Percentiles rank a stretch among this genome's conserved stretches.
Evolutionary conservation across 2,113 vertebrate species (phyloP).

Genomic region (Oreochromis niloticus): DNA sequence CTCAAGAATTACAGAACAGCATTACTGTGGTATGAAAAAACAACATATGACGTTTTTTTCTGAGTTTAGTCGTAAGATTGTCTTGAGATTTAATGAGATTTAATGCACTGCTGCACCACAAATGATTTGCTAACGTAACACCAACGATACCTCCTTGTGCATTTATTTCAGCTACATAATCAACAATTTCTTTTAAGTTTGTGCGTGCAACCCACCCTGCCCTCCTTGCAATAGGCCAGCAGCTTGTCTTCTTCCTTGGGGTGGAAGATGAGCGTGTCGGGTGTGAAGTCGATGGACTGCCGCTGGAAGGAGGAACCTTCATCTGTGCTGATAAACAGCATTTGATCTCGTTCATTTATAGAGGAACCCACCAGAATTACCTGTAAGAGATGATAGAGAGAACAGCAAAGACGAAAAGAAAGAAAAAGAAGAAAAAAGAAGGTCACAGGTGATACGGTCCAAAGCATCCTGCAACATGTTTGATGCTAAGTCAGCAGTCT

Average conservation of each 20-base stretch:
- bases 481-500: background rate
- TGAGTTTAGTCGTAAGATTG: background rate
- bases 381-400: constrained; percentile 66
- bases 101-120: background rate
- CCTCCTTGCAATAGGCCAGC: constrained; percentile 86
- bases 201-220: constrained; percentile 73
- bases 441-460: constrained; percentile 2
- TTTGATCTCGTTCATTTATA: constrained; percentile 87
- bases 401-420: background rate
- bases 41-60: background rate
- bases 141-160: background rate
- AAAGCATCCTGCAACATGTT: background rate
- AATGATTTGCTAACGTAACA: background rate
- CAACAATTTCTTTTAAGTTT: background rate
- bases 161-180: background rate
- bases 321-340: constrained; percentile 88
- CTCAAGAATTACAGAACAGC: background rate
- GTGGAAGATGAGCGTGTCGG: constrained; percentile 89
- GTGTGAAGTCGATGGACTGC: constrained; percentile 80
- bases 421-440: background rate
- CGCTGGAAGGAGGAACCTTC: constrained; percentile 92
- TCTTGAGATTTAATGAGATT: constrained; percentile 1
- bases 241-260: constrained; percentile 92
- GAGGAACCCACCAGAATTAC: constrained; percentile 92
- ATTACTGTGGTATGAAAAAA: background rate